phyloP scores from a whole-genome alignment of 2,888 invertebrate species.

The Cylindroiulus punctatus region DNA sequence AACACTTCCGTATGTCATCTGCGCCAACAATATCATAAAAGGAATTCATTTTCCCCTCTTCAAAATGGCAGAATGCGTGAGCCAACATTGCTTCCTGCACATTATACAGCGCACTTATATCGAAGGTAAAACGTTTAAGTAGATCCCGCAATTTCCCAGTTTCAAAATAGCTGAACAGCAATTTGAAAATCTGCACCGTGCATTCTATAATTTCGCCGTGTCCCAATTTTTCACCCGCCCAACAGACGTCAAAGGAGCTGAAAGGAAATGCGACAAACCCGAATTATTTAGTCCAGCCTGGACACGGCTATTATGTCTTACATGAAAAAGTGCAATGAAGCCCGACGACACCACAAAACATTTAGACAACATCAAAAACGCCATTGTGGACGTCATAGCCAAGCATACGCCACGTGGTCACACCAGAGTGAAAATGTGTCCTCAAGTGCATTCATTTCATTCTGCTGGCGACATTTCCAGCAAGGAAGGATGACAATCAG shows the following conservation, averaged over 20 bases:
- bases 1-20: neutral
- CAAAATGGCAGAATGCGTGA: neutral
- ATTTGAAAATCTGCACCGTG: conserved; percentile 18
- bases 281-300: neutral
- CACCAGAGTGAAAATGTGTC: neutral
- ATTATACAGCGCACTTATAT: conserved; percentile 25
- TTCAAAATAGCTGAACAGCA: neutral
- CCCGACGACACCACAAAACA: neutral
- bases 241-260: neutral
- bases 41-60: neutral
- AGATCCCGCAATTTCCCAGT: conserved; percentile 26
- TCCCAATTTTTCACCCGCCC: conserved; percentile 4
- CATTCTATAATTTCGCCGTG: neutral
- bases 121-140: conserved; percentile 31
- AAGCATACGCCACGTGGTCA: neutral
- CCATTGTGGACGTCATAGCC: neutral
- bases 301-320: neutral
- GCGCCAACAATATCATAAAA: neutral
- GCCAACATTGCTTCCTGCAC: neutral
- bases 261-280: neutral
- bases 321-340: neutral
- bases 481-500: neutral
- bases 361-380: neutral
- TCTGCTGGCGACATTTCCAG: neutral
- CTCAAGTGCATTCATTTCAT: neutral